A percentile compares a stretch with the other conserved stretches of the same genome.
Evolutionary conservation across 2,113 vertebrate species (phyloP).

Genomic region (Tichodroma muraria): DNA sequence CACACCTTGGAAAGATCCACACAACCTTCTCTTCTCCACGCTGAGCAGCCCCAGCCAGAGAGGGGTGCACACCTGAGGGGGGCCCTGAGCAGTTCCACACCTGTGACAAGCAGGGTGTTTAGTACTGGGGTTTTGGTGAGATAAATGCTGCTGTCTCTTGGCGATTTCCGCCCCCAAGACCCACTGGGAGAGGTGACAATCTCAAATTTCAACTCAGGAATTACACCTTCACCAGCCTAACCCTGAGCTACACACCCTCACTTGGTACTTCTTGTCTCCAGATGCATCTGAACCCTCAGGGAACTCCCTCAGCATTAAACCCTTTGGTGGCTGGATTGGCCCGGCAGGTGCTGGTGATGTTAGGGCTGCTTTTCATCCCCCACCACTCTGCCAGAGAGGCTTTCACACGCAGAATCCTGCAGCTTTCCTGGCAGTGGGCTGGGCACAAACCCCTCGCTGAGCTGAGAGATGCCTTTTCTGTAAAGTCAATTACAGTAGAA

Average conservation of each 20-base stretch:
- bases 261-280: background rate
- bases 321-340: background rate
- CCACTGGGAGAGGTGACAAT: background rate
- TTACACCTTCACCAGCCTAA: background rate
- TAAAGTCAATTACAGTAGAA: constrained; percentile 19
- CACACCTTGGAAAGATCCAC: background rate
- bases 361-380: background rate
- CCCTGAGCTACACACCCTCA: background rate
- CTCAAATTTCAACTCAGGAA: background rate
- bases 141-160: background rate
- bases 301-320: background rate
- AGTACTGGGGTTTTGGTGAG: background rate
- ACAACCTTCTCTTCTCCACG: background rate
- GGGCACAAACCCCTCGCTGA: background rate
- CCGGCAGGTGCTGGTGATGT: background rate
- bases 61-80: background rate
- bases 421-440: background rate
- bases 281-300: background rate
- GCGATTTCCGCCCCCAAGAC: background rate
- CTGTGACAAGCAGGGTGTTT: background rate
- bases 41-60: background rate
- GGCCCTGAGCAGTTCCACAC: background rate
- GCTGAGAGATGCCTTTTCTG: background rate
- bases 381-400: background rate
- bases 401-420: background rate